Evolutionary conservation across 2,888 invertebrate genomes (phyloP), one percentile per base, ranked within the genome.

Genomic region (Laothoe populi): DNA sequence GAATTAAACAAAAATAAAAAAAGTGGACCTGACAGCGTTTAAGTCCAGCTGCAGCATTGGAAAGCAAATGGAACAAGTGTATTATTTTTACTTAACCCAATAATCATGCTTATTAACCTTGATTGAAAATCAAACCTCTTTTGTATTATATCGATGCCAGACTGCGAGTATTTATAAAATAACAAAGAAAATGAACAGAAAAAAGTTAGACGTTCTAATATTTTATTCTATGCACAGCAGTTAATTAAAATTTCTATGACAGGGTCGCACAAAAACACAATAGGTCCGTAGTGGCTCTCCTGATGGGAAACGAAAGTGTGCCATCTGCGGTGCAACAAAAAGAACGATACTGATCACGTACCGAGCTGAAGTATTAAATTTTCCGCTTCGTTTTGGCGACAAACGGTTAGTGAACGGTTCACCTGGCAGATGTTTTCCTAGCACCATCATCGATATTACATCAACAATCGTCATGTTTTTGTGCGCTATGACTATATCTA

Each of bases 341-440:
- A 85, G 75, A 78, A 84, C 77, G 80, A 86, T 83, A 85, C 79
- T 66, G 86, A 86, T 87, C 90, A 91, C 90, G 92, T 90, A 86
- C 83, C 78, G 74, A 82, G 82, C 73, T 79, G 75, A 81, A 83
- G 84, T 88, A 90, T 90, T 89, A 87, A 87, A 88, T 90, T 89
- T 87, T 88, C 86, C 87, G 86, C 82, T 88, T 87, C 82, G 85
- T 86, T 88, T 88, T 86, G 81, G 84, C 81, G 85, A 86, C 87
- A 87, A 87, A 86, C 84, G 84, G 84, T 80, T 77, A 74, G 79
- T 83, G 85, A 84, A 83, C 82, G 86, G 84, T 82, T 70, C 75
- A 74, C 63, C 73, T 81, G 74, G 72, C 53, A 35, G 53, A 35
- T 73, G 75, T 70, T 68, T 66, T 63, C 68, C 66, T 64, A 67